Conservation (phyloP, 2,888 invertebrate species). For the Pharmacophagus antenor region DNA sequence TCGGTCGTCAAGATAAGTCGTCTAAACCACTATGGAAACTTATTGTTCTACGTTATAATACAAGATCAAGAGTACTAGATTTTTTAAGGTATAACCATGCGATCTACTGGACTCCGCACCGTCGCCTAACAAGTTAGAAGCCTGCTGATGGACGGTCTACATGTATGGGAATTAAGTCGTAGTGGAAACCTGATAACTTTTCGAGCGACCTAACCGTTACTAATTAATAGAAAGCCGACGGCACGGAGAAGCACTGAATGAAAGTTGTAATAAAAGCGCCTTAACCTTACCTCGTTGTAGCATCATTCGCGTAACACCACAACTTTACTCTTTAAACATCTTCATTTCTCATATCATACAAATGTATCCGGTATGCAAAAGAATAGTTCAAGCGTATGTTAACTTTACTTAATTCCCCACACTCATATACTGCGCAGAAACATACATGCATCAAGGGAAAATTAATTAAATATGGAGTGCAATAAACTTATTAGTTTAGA, state of each 20-base stretch:
- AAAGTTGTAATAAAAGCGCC: conserved; percentile 68
- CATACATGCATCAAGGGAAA: conserved; percentile 47
- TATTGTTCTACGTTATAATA: conserved; percentile 68
- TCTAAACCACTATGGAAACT: conserved; percentile 67
- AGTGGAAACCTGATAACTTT: background rate
- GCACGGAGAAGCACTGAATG: conserved; percentile 52
- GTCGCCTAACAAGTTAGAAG: conserved; percentile 43
- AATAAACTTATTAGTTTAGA: conserved; percentile 73
- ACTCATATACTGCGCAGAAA: conserved; percentile 42
- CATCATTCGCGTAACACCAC: conserved; percentile 48
- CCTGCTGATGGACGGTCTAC: conserved; percentile 58
- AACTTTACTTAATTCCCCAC: conserved; percentile 8
- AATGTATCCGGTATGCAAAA: conserved; percentile 44
- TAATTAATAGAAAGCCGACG: conserved; percentile 45
- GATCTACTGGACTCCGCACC: conserved; percentile 55
- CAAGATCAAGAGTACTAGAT: conserved; percentile 68
- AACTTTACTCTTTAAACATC: conserved; percentile 48
- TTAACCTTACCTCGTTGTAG: conserved; percentile 65
- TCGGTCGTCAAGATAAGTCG: conserved; percentile 58
- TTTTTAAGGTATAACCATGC: conserved; percentile 55
- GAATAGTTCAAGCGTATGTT: conserved; percentile 51
- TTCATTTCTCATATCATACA: conserved; percentile 44
- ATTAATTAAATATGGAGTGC: conserved; percentile 66
- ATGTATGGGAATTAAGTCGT: background rate
- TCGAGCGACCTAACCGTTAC: conserved; percentile 9